These are phyloP conservation scores for Elysia chlorotica DNA, from an alignment of 1,140 invertebrate genomes.

Conservation along the genomic window DNA sequence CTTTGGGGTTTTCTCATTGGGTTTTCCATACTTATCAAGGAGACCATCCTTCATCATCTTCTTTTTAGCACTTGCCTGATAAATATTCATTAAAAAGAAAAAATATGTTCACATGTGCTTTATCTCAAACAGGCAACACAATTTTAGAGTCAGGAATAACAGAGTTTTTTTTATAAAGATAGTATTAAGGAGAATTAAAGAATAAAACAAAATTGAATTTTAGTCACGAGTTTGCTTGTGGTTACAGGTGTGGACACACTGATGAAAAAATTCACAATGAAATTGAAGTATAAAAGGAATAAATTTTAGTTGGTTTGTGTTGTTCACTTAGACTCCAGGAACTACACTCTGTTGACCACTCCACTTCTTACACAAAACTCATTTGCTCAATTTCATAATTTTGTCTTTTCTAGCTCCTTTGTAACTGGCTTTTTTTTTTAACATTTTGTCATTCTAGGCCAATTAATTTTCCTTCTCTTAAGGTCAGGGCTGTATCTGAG, in stretches of 20 bases:
- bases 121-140: background rate
- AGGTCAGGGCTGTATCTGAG: too few relatives aligned
- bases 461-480: too few relatives aligned
- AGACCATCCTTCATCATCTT: constrained; percentile 87
- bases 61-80: constrained; percentile 87
- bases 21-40: constrained; percentile 94
- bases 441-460: too few relatives aligned
- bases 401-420: too few relatives aligned
- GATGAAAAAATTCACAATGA: background rate
- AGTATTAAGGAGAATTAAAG: background rate
- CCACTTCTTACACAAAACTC: too few relatives aligned
- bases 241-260: background rate
- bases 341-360: background rate
- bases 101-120: background rate
- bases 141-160: too few relatives aligned
- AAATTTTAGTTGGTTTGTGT: background rate
- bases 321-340: background rate
- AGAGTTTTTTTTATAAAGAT: background rate
- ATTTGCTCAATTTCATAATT: too few relatives aligned
- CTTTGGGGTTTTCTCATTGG: constrained; percentile 94
- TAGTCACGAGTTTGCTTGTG: background rate
- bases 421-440: too few relatives aligned
- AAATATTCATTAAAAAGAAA: too few relatives aligned
- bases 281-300: background rate
- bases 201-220: background rate